Conservation (phyloP, 2,113 vertebrate species). For the Bos indicus region DNA sequence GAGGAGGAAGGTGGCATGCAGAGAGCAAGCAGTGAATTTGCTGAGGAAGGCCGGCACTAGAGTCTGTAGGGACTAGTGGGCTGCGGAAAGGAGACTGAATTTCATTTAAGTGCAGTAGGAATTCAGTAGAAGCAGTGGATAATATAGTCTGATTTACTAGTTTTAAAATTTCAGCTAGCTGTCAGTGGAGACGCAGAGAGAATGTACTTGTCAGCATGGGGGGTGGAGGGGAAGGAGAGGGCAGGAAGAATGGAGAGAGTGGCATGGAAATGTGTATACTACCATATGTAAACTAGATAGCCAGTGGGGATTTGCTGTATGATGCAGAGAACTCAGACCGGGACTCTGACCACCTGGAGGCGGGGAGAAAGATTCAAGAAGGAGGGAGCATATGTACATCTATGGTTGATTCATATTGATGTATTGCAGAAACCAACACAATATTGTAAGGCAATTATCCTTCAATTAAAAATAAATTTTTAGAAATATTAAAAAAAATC, state of each 20-base stretch:
- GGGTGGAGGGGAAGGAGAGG: neutral
- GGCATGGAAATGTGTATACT: neutral
- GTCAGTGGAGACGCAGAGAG: neutral
- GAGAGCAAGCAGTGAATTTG: neutral
- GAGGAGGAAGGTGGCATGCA: neutral
- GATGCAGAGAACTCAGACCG: neutral
- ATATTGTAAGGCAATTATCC: neutral
- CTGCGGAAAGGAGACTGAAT: neutral
- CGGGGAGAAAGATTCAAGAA: neutral
- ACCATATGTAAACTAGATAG: neutral
- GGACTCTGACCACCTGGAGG: neutral
- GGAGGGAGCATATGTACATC: neutral
- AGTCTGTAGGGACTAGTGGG: neutral
- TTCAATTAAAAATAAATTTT: neutral
- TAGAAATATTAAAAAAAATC: neutral
- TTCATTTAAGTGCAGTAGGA: neutral
- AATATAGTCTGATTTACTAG: neutral
- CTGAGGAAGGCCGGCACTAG: neutral
- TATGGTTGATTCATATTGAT: neutral
- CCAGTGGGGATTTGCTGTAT: neutral
- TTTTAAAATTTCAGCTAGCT: neutral
- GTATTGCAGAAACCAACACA: neutral
- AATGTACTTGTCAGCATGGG: neutral
- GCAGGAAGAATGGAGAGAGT: neutral
- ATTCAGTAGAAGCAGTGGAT: neutral